Evolutionary conservation across 2,797 vertebrate genomes (phyloP), one percentile per base, ranked within the genome.

Genomic region (Dendrocincla tyrannina): DNA sequence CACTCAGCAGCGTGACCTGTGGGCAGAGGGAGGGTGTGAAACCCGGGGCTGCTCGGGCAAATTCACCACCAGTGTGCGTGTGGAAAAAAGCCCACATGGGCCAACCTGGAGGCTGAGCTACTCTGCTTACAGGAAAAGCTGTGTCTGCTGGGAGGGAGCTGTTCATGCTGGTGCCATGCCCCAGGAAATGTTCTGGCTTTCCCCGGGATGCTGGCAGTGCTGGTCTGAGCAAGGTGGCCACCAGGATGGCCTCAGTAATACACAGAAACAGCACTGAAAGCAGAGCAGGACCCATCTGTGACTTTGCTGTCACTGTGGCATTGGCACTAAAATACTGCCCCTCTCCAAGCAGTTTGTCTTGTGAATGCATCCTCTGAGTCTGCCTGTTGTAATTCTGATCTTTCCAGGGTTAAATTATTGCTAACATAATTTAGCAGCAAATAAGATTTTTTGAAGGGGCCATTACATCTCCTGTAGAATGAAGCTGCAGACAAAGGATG

Each of bases 1-100:
- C 98, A 1, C 99, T 99, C 91, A 99, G 98, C 96, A 99, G 96
- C 5, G 98, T 98, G 97, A 99, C 98, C 99, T 99, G 96, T 2
- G 66, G 96, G 95, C 93, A 93, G 14, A 53, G 58, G 20, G 32
- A 59, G 24, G 15, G 17, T 1, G 5, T 69, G 58, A 70, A 17
- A 33, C 7, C 17, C 76, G 7, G 28, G 11, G 5, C 6, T 60
- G 52, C 42, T 49, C 35, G 2, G 62, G 39, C n/a, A 66, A 53
- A 75, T 4, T 30, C 17, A 24, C 18, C 17, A 3, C 0, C 2
- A 32, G 28, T 4, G 46, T 20, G 27, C 9, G 3, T 8, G 13
- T 17, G 10, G 9, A 25, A 10, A 0, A 15, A 52, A 17, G 8
- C 8, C 24, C 39, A 18, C 33, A 5, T 0, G 50, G 66, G 30